phyloP scores from a whole-genome alignment of 2,888 invertebrate species.

The Polymixis flavicincta region DNA sequence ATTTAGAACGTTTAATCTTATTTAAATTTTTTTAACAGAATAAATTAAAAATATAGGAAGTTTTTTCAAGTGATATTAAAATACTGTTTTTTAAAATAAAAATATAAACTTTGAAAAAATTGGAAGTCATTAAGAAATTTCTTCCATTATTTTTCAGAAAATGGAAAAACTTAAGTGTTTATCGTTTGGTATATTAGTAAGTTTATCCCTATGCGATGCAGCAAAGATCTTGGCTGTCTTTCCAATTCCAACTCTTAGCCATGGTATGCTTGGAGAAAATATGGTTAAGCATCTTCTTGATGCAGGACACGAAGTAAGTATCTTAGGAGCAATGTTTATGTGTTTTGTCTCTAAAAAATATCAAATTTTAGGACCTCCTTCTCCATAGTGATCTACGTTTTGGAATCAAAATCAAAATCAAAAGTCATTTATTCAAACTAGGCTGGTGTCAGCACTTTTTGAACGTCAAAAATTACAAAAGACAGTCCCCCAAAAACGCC shows the following conservation, averaged over 20 bases:
- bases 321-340: not conserved
- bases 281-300: constrained; percentile 70
- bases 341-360: not conserved
- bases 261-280: constrained; percentile 75
- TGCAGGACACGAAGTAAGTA: constrained; percentile 79
- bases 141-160: not conserved
- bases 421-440: no score
- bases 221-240: constrained; percentile 74
- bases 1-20: not conserved
- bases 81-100: not conserved
- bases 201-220: constrained; percentile 55
- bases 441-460: no score
- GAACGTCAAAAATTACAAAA: no score
- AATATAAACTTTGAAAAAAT: no score
- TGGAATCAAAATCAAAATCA: no score
- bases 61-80: not conserved
- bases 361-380: not conserved
- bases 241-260: constrained; percentile 74
- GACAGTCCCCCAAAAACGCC: no score
- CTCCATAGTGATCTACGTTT: no score
- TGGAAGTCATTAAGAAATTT: not conserved
- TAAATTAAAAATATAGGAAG: not conserved
- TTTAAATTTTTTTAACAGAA: no score
- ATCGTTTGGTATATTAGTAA: constrained; percentile 39
- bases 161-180: constrained; percentile 34